These are phyloP conservation scores for Telmatherina bonti DNA, from an alignment of 2,797 vertebrate genomes.

Conservation along the genomic window DNA sequence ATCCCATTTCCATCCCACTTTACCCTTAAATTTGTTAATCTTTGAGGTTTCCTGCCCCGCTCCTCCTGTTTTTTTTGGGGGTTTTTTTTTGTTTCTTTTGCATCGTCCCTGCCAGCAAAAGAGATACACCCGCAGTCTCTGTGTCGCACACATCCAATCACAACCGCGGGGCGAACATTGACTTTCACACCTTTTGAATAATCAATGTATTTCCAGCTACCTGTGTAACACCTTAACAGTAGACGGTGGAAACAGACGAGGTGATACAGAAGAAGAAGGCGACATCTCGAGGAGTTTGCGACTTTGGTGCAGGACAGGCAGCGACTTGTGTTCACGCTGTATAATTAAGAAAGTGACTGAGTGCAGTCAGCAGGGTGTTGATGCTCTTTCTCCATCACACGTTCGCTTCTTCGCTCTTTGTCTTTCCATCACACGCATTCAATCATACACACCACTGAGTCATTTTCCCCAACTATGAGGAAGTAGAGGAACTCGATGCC, in stretches of 20 bases:
- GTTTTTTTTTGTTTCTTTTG: conserved; percentile 18
- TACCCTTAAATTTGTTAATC: conserved; percentile 60
- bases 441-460: conserved; percentile 60
- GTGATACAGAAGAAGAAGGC: conserved; percentile 50
- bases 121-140: conserved; percentile 5
- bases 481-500: conserved; percentile 72
- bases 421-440: conserved; percentile 46
- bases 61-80: conserved; percentile 18
- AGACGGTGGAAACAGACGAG: conserved; percentile 34
- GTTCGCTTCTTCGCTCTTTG: conserved; percentile 46
- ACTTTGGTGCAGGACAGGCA: conserved; percentile 68
- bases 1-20: conserved; percentile 59
- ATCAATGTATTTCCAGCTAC: conserved; percentile 57
- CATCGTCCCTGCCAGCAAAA: conserved; percentile 2
- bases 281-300: conserved; percentile 68
- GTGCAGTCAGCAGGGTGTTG: conserved; percentile 73
- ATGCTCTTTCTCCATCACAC: conserved; percentile 73
- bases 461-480: conserved; percentile 70
- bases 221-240: conserved; percentile 66
- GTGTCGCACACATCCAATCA: conserved; percentile 3
- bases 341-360: conserved; percentile 83
- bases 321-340: conserved; percentile 80
- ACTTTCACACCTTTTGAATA: conserved; percentile 38
- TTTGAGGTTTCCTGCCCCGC: conserved; percentile 45
- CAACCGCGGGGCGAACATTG: conserved; percentile 57